Conservation (phyloP, 1,140 invertebrate species). For the Polypedilum vanderplanki region DNA sequence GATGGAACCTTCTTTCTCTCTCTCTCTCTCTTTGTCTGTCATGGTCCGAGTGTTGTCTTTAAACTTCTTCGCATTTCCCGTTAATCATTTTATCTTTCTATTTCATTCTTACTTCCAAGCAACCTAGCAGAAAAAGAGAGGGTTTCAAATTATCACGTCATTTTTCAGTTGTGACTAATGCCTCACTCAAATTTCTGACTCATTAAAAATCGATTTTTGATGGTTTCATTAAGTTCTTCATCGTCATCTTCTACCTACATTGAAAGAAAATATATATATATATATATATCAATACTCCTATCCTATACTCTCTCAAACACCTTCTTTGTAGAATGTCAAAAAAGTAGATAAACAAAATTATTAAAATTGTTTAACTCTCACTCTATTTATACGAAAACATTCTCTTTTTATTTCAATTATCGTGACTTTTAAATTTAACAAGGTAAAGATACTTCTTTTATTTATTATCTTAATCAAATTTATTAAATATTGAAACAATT, state of each 20-base stretch:
- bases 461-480: no score
- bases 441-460: no score
- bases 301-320: no score
- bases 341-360: not conserved
- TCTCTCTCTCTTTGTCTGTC: slow-evolving; percentile 1
- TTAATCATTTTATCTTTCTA: slow-evolving; percentile 21
- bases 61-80: slow-evolving; percentile 8
- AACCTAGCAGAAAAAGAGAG: no score
- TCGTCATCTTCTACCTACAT: not conserved
- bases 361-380: no score
- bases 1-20: not conserved
- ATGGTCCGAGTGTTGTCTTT: slow-evolving; percentile 22
- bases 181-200: not conserved
- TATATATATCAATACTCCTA: not conserved
- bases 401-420: no score
- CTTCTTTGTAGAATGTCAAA: not conserved
- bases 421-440: no score
- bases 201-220: not conserved
- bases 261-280: not conserved
- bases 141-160: slow-evolving; percentile 1
- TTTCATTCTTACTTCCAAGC: no score
- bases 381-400: no score
- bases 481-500: no score
- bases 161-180: slow-evolving; percentile 6
- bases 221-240: not conserved